A percentile compares a stretch with the other conserved stretches of the same genome.
Evolutionary conservation across 2,797 vertebrate species (phyloP).

Genomic region (Aythya fuligula): DNA sequence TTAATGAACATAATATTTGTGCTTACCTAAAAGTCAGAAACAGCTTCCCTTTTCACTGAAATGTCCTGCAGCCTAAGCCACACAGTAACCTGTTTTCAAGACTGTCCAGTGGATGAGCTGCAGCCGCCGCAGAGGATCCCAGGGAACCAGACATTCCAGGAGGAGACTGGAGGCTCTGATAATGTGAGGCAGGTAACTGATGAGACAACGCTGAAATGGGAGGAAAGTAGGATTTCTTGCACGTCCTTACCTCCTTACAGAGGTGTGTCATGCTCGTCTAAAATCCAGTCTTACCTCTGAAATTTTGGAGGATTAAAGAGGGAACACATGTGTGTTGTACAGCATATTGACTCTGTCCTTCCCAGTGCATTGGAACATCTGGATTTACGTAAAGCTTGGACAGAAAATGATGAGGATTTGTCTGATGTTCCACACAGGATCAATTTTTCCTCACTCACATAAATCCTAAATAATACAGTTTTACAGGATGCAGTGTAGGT

Average conservation of each 20-base stretch:
- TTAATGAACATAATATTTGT: neutral
- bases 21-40: neutral
- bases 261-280: neutral
- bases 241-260: neutral
- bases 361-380: neutral
- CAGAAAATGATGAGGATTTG: neutral
- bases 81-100: neutral
- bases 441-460: neutral
- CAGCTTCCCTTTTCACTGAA: neutral
- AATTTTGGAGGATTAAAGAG: neutral
- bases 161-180: neutral
- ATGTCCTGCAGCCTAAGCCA: neutral
- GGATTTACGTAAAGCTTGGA: neutral
- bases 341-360: neutral
- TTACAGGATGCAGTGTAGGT: neutral
- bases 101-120: neutral
- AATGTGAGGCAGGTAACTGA: neutral
- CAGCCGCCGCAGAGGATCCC: fast-evolving
- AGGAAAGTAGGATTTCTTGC: neutral
- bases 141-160: neutral
- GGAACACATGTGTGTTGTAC: neutral
- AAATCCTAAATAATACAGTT: neutral
- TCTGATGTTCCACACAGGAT: neutral
- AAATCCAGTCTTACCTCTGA: neutral
- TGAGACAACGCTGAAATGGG: neutral